Percentiles rank a stretch among this genome's conserved stretches.
Evolutionary conservation across 2,113 vertebrate genomes (phyloP).

Genomic region (Hypomesus transpacificus): DNA sequence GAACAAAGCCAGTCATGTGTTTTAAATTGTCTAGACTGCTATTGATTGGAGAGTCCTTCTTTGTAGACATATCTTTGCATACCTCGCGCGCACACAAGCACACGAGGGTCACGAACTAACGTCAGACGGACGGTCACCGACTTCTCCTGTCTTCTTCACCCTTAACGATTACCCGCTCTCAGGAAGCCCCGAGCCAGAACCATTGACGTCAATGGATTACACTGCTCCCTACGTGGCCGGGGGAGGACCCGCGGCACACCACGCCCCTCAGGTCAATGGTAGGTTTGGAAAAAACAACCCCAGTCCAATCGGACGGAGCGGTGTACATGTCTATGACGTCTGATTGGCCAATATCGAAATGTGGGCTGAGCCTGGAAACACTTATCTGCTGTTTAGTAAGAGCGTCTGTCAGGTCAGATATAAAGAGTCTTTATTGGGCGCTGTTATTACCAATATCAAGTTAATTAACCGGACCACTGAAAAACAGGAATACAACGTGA

Average conservation of each 20-base stretch:
- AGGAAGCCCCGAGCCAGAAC: slow-evolving; percentile 17
- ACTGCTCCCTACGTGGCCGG: slow-evolving; percentile 40
- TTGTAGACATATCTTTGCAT: too few species aligned
- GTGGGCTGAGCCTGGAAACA: slow-evolving; percentile 12
- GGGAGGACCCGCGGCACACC: slow-evolving; percentile 2
- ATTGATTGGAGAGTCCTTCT: too few species aligned
- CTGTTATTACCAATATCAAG: too few species aligned
- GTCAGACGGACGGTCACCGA: background rate
- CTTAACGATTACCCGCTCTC: slow-evolving; percentile 8
- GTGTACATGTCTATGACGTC: background rate
- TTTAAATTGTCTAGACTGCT: too few species aligned
- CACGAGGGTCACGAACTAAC: too few species aligned
- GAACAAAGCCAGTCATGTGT: too few species aligned
- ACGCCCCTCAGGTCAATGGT: background rate
- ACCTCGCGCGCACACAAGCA: too few species aligned
- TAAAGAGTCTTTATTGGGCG: too few species aligned
- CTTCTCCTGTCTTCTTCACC: too few species aligned
- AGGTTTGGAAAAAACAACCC: slow-evolving; percentile 8
- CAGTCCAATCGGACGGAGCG: background rate
- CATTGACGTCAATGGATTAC: slow-evolving; percentile 68
- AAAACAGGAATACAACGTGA: too few species aligned
- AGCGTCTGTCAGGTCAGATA: background rate
- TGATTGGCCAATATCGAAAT: slow-evolving; percentile 19
- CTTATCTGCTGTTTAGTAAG: slow-evolving; percentile 17
- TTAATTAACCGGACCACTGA: too few species aligned